Percentiles rank a stretch among this genome's conserved stretches.
Evolutionary conservation across 2,888 invertebrate genomes (phyloP).

Genomic region (Metallyticus violacea): DNA sequence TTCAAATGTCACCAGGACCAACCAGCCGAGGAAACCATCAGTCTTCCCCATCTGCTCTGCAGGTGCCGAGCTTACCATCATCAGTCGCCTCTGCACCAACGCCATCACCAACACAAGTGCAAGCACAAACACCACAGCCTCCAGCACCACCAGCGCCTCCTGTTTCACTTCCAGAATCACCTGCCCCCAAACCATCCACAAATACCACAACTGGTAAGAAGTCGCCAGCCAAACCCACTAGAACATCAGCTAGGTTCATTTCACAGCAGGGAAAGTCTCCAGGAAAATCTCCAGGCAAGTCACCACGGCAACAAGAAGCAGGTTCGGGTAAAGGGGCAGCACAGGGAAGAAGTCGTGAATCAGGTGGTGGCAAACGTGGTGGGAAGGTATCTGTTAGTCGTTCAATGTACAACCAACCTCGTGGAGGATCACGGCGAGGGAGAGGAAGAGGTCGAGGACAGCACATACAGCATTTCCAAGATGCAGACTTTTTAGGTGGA

Average conservation of each 20-base stretch:
- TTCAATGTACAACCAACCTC: slow-evolving; percentile 39
- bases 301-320: slow-evolving; percentile 49
- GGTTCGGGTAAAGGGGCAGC: slow-evolving; percentile 43
- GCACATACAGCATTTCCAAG: slow-evolving; percentile 39
- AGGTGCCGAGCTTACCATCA: slow-evolving; percentile 29
- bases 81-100: slow-evolving; percentile 40
- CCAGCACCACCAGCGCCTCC: slow-evolving; percentile 31
- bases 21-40: slow-evolving; percentile 7
- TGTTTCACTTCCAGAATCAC: slow-evolving; percentile 22
- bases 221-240: slow-evolving; percentile 36
- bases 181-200: slow-evolving; percentile 24
- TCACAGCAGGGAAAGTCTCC: slow-evolving; percentile 60
- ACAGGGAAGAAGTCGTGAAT: slow-evolving; percentile 41
- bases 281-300: slow-evolving; percentile 66
- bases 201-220: slow-evolving; percentile 28
- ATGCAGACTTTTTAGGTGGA: slow-evolving; percentile 35
- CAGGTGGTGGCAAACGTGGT: slow-evolving; percentile 13
- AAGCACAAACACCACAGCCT: slow-evolving; percentile 31
- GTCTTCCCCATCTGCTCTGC: slow-evolving; percentile 30
- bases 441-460: slow-evolving; percentile 45
- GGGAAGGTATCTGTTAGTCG: slow-evolving; percentile 19
- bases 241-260: slow-evolving; percentile 61
- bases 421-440: slow-evolving; percentile 51
- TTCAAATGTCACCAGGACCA: slow-evolving; percentile 12
- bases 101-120: slow-evolving; percentile 39